Conservation (phyloP, 2,113 vertebrate genomes). For the Turdus rufiventris region DNA sequence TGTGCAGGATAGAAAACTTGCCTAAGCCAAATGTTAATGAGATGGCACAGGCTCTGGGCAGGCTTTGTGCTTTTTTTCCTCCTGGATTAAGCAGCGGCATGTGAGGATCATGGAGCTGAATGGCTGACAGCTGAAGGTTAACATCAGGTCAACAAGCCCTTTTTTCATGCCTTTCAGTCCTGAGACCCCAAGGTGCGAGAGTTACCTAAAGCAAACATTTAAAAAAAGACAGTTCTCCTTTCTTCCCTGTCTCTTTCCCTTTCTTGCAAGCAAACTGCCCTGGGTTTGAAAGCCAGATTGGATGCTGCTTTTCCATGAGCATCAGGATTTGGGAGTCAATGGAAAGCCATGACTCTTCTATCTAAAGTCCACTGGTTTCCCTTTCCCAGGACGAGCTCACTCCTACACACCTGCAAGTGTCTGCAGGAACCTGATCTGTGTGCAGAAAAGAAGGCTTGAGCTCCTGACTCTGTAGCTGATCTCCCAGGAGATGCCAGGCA, state of each 20-base stretch:
- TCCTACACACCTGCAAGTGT: background rate
- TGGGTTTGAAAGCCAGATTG: background rate
- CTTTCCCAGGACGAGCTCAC: background rate
- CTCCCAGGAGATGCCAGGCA: background rate
- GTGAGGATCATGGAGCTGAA: constrained; percentile 11
- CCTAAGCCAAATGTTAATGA: constrained; percentile 33
- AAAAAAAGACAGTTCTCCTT: background rate
- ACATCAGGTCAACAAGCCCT: constrained; percentile 29
- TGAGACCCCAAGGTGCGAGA: rapidly evolving
- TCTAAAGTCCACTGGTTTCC: background rate
- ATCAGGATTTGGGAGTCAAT: background rate
- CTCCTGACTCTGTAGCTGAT: background rate
- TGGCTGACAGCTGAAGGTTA: constrained; percentile 24
- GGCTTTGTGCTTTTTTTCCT: constrained; percentile 20
- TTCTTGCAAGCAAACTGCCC: background rate
- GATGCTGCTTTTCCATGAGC: background rate
- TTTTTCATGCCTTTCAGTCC: constrained; percentile 2
- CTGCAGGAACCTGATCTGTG: background rate
- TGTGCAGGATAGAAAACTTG: background rate
- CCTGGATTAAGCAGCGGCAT: constrained; percentile 24
- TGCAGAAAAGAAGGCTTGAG: background rate
- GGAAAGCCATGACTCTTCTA: background rate
- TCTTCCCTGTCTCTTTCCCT: background rate
- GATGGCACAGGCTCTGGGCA: constrained; percentile 12
- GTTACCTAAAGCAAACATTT: background rate